phyloP scores from a whole-genome alignment of 2,888 invertebrate genomes.

The Caradrina kadenii region DNA sequence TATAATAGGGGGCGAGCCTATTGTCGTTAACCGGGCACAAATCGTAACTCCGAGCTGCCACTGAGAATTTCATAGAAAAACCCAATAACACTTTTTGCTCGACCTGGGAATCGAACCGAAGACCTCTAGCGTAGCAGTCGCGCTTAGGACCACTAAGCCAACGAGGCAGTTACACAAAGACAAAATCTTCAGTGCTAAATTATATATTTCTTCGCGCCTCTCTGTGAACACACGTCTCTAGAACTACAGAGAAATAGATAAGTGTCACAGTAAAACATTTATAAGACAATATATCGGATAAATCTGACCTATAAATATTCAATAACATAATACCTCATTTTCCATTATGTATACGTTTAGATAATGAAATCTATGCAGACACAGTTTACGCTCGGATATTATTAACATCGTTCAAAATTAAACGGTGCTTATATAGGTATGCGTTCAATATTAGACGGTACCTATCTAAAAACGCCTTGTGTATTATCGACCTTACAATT shows the following conservation, averaged over 20 bases:
- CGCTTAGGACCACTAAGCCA: no score
- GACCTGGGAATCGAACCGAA: no score
- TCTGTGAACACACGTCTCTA: constrained; percentile 17
- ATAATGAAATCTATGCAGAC: not conserved
- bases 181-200: no score
- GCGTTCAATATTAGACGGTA: not conserved
- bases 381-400: not conserved
- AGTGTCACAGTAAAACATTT: not conserved
- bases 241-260: constrained; percentile 8
- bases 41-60: no score
- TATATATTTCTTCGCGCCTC: constrained; percentile 2
- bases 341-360: not conserved
- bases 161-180: no score
- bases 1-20: no score
- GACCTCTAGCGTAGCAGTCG: no score
- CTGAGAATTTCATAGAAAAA: no score
- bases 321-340: not conserved
- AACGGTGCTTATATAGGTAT: not conserved
- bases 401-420: constrained; percentile 1
- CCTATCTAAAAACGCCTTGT: not conserved
- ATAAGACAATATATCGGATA: not conserved
- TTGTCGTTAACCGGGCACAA: no score
- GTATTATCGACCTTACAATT: not conserved
- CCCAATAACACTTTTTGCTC: no score
- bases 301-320: constrained; percentile 8